Evolutionary conservation across 1,140 invertebrate genomes (phyloP), one percentile per base, ranked within the genome.

Genomic region (Megalonaias nervosa): DNA sequence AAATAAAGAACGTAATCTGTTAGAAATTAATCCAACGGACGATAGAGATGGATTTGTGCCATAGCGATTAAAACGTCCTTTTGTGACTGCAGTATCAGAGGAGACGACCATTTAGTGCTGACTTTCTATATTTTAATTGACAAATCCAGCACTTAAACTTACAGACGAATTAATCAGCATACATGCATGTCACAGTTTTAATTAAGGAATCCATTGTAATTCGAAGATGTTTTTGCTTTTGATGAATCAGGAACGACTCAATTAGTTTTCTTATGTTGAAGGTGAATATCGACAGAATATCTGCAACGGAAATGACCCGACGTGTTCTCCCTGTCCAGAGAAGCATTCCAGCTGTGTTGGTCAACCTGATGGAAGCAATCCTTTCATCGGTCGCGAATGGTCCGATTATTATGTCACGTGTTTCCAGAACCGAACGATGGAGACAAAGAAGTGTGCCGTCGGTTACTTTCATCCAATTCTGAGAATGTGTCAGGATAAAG

Each of bases 211-310:
- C 60, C 21, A 9, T 19, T n/a, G 6, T 61, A n/a, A 61, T 6
- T 61, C 21, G 21, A 23, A 9, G 12, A 6, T 19, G 60, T 9
- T 6, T 61, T 38, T 38, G 16, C 17, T 0, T 56, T 21, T 58
- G 67, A 66, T 26, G 13, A 26, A 14, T 14, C 21, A 23, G 14
- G 14, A 21, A 65, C 13, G 13, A 15, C 64, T 9, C 3, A n/a
- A n/a, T 5, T 61, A n/a, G 3, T 9, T 9, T 19, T 23, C 3
- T 9, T 6, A 4, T n/a, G 3, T 64, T 74, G 59, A n/a, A 82
- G 81, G 81, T 82, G 81, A 81, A 19, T 82, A 82, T 67, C 58
- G 66, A 48, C 79, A 83, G 57, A 83, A 83, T 61, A 23, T 68
- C 58, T 83, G 82, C 74, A 71, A 70, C 62, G 61, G 56, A 0